Evolutionary conservation across 2,888 invertebrate genomes (phyloP), one percentile per base, ranked within the genome.

Genomic region (Pemphredon lugubris): DNA sequence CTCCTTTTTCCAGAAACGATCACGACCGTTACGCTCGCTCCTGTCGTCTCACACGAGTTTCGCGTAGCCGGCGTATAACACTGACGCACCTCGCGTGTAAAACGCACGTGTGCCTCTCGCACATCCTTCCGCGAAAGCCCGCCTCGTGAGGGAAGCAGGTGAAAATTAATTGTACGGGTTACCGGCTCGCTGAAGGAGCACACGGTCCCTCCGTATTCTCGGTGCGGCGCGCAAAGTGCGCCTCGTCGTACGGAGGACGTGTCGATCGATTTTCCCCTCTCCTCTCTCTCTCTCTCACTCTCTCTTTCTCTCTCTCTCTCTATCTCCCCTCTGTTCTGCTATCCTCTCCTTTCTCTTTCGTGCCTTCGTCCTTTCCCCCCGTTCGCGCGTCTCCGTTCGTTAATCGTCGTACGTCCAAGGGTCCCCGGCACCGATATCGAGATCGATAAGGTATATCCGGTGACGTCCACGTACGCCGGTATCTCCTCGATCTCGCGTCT

Each of bases 91-190:
- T 47, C 20, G 44, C 40, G 69, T 30, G 26, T 37, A 18, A 42
- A 51, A 26, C n/a, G 18, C 30, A 30, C 14, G 40, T 21, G 42
- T 20, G 48, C 37, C 55, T 26, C 58, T 61, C 53, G 60, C 40
- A 45, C 64, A 74, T 77, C 60, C 80, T 79, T 71, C 69, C 74
- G 71, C 74, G 81, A 72, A 77, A 67, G 71, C 63, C 77, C 64
- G 66, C 60, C 53, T 58, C 61, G 45, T 66, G 65, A 76, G 77
- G 76, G 80, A 81, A 82, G 79, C 84, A 86, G 86, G 86, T 86
- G 86, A 84, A 84, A 86, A 86, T 84, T 85, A 85, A 86, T 86
- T 79, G 86, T 82, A 83, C 85, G 83, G 81, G 84, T 84, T 84
- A 78, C 81, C 78, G 76, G 73, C 77, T 76, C 66, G 77, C 57